phyloP scores from a whole-genome alignment of 2,113 vertebrate genomes.

The Gavia stellata region DNA sequence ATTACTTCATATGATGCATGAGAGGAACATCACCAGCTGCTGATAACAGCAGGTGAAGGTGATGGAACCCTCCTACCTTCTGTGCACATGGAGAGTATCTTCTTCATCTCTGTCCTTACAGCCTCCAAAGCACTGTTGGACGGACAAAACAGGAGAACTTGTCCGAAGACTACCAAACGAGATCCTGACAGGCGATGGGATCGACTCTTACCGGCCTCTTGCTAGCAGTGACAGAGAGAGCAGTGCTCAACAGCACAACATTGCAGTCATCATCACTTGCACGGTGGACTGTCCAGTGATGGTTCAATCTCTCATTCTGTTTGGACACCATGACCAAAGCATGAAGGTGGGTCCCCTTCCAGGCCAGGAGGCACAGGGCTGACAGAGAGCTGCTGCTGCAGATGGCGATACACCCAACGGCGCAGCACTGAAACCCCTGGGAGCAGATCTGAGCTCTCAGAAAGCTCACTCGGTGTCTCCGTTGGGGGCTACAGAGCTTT shows the following conservation, averaged over 20 bases:
- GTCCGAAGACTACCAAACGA: background rate
- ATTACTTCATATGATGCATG: background rate
- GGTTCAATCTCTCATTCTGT: background rate
- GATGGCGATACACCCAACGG: rapidly evolving
- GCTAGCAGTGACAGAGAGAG: background rate
- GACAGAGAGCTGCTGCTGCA: background rate
- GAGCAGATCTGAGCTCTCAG: background rate
- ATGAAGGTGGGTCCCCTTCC: background rate
- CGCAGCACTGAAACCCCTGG: background rate
- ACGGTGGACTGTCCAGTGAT: rapidly evolving
- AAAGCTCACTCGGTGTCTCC: background rate
- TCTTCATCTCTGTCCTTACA: background rate
- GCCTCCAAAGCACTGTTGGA: background rate
- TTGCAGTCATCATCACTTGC: rapidly evolving
- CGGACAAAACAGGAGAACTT: background rate
- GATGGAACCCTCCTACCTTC: background rate
- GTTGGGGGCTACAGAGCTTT: background rate
- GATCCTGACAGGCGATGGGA: background rate
- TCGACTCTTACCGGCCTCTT: rapidly evolving
- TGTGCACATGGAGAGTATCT: rapidly evolving
- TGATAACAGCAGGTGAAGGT: background rate
- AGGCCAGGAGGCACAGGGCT: too few species aligned
- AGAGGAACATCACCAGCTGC: background rate
- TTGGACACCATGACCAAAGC: background rate
- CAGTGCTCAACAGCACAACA: rapidly evolving